phyloP scores from a whole-genome alignment of 2,113 vertebrate genomes.

The Corythornis vintsioides region DNA sequence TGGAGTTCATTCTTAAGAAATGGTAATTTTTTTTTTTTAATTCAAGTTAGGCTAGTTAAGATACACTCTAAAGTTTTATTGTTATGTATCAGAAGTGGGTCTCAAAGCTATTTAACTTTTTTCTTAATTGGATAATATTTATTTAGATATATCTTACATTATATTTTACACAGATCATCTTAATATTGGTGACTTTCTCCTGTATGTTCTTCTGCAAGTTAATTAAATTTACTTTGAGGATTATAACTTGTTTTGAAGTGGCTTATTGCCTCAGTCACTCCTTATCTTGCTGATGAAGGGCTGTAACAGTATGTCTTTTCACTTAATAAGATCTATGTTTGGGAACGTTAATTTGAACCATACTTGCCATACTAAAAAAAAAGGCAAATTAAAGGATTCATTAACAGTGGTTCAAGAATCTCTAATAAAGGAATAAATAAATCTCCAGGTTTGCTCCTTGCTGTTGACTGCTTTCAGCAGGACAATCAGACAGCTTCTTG shows the following conservation, averaged over 20 bases:
- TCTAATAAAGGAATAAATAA: constrained; percentile 35
- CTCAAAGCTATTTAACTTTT: neutral
- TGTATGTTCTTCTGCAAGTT: neutral
- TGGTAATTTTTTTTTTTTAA: neutral
- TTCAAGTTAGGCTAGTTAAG: neutral
- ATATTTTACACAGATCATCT: neutral
- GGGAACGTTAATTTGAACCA: constrained; percentile 16
- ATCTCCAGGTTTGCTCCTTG: neutral
- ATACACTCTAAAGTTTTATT: neutral
- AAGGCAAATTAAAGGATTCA: constrained; percentile 14
- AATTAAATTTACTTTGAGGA: constrained; percentile 18
- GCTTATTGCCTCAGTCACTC: constrained; percentile 6
- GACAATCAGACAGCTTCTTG: neutral
- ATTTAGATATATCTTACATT: neutral
- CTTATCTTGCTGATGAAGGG: neutral
- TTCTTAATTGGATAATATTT: neutral
- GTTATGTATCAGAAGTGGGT: neutral
- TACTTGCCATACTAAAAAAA: constrained; percentile 15
- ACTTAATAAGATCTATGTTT: constrained; percentile 35
- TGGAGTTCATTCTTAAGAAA: neutral
- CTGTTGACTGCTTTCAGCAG: constrained; percentile 12
- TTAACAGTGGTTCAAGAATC: neutral
- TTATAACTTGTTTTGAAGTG: neutral
- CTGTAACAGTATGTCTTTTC: neutral
- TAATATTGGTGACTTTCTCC: neutral